These are phyloP conservation scores for Zaprionus ornatus DNA, from an alignment of 1,140 invertebrate genomes.

Conservation along the genomic window DNA sequence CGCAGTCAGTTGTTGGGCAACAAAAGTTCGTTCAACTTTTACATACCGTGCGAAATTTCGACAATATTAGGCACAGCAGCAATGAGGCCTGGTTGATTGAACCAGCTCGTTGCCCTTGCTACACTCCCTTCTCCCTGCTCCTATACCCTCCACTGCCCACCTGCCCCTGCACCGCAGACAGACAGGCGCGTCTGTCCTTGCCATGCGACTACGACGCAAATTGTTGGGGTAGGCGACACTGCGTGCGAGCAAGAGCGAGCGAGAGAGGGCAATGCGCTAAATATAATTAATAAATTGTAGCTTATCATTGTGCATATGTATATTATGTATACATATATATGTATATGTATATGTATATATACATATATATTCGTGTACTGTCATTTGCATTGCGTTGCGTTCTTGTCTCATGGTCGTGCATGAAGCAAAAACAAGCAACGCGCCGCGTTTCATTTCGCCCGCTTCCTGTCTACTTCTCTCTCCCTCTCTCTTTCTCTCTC, in stretches of 20 bases:
- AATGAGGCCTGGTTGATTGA: conserved; percentile 39
- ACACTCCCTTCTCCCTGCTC: not conserved
- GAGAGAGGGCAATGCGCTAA: conserved; percentile 27
- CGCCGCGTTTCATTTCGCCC: conserved; percentile 6
- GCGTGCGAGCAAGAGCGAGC: not conserved
- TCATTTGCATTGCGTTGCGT: conserved; percentile 52
- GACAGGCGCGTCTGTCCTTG: conserved; percentile 35
- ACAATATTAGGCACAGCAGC: conserved; percentile 42
- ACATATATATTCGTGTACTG: not conserved
- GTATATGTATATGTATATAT: not conserved
- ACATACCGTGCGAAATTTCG: conserved; percentile 44
- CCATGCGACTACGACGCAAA: conserved; percentile 43
- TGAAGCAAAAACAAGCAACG: conserved; percentile 29
- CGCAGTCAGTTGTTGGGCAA: conserved; percentile 34
- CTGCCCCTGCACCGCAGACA: conserved; percentile 16
- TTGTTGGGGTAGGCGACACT: conserved; percentile 67
- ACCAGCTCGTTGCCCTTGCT: conserved; percentile 3
- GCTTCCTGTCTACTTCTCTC: conserved; percentile 43
- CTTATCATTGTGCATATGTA: conserved; percentile 37
- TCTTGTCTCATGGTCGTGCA: conserved; percentile 48
- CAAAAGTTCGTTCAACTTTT: conserved; percentile 48
- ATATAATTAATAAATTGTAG: conserved; percentile 57
- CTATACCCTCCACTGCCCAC: not conserved
- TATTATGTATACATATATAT: not conserved
- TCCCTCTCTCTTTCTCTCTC: not conserved